Percentiles rank a stretch among this genome's conserved stretches.
Evolutionary conservation across 2,888 invertebrate species (phyloP).

Genomic region (Xiphydria camelus): DNA sequence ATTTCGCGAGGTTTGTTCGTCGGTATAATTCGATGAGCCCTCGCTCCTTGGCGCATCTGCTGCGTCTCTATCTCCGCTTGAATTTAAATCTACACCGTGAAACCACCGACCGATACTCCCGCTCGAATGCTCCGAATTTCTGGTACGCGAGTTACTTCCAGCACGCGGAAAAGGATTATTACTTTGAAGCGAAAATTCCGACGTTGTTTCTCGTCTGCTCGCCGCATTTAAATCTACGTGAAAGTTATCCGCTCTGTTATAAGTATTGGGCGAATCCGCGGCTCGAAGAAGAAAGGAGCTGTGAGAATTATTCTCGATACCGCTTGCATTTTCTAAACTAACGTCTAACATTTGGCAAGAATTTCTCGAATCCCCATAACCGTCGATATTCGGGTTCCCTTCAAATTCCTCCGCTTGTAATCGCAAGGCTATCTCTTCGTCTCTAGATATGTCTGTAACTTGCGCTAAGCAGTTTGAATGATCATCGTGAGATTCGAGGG

Average conservation of each 20-base stretch:
- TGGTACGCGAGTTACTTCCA: background rate
- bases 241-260: background rate
- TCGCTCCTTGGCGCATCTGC: slow-evolving; percentile 1
- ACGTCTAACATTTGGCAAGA: slow-evolving; percentile 20
- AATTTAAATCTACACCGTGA: slow-evolving; percentile 14
- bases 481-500: slow-evolving; percentile 19
- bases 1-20: slow-evolving; percentile 38
- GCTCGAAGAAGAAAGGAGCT: no score
- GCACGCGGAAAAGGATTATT: no score
- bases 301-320: slow-evolving; percentile 5
- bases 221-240: slow-evolving; percentile 20
- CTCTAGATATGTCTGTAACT: slow-evolving; percentile 42
- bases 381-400: slow-evolving; percentile 33
- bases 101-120: slow-evolving; percentile 20
- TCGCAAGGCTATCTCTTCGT: slow-evolving; percentile 52
- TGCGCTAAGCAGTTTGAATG: slow-evolving; percentile 17
- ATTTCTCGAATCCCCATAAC: slow-evolving; percentile 24
- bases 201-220: slow-evolving; percentile 15
- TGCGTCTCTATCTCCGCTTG: slow-evolving; percentile 5
- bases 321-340: slow-evolving; percentile 13
- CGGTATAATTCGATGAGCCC: slow-evolving; percentile 14
- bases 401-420: slow-evolving; percentile 53
- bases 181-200: no score
- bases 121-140: slow-evolving; percentile 17
- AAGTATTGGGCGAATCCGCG: background rate